These are phyloP conservation scores for Drosophila longiperda DNA, from an alignment of 2,888 invertebrate genomes.

Conservation along the genomic window DNA sequence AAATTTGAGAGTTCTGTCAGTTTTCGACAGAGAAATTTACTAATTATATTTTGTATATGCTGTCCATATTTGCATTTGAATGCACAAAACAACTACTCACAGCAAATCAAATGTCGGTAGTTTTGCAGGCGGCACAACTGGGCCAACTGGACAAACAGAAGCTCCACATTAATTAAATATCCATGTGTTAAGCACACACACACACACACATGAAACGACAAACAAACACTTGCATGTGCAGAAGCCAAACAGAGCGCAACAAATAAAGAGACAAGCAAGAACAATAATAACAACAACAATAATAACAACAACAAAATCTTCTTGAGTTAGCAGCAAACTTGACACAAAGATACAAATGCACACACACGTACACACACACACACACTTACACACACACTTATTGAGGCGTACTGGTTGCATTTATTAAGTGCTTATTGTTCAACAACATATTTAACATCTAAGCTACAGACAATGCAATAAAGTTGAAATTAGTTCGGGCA, in stretches of 20 bases:
- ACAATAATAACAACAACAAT: conserved; percentile 12
- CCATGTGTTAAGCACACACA: conserved; percentile 54
- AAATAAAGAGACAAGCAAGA: conserved; percentile 70
- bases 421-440: conserved; percentile 56
- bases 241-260: conserved; percentile 74
- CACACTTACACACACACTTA: conserved; percentile 5
- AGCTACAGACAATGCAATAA: conserved; percentile 83
- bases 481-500: conserved; percentile 85
- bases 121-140: conserved; percentile 33
- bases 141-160: conserved; percentile 56
- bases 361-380: conserved; percentile 13
- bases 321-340: conserved; percentile 40
- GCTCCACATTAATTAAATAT: conserved; percentile 76
- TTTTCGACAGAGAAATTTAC: conserved; percentile 35
- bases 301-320: conserved; percentile 3
- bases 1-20: neutral
- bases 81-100: conserved; percentile 37
- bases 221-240: conserved; percentile 54
- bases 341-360: conserved; percentile 18
- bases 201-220: conserved; percentile 32
- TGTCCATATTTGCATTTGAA: conserved; percentile 53
- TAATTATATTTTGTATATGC: conserved; percentile 55
- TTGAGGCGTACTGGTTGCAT: conserved; percentile 21
- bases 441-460: conserved; percentile 72
- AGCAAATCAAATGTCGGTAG: conserved; percentile 50